A percentile compares a stretch with the other conserved stretches of the same genome.
Conservation (phyloP, 2,113 vertebrate species). For the Megaceryle maxima region DNA sequence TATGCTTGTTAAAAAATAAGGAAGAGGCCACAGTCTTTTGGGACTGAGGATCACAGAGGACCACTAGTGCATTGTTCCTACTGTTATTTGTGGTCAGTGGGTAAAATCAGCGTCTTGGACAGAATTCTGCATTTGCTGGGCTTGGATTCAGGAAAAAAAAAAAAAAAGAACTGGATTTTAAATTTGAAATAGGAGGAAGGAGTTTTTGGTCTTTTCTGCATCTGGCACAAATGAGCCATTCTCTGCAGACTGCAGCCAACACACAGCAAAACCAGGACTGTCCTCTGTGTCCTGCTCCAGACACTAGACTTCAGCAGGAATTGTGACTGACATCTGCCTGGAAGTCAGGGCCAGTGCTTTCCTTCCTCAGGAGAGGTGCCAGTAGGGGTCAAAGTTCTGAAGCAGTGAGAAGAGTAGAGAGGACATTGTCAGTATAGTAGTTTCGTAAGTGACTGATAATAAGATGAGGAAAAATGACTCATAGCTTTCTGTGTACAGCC, state of each 20-base stretch:
- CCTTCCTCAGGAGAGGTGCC: neutral
- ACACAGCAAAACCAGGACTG: neutral
- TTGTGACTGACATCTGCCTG: neutral
- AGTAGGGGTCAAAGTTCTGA: neutral
- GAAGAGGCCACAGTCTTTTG: neutral
- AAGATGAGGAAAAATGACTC: neutral
- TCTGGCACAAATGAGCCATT: neutral
- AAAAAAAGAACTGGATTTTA: neutral
- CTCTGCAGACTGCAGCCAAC: neutral
- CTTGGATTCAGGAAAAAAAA: neutral
- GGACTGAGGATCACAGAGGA: neutral
- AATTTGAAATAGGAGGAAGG: neutral
- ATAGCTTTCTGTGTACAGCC: neutral
- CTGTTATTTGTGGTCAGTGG: neutral
- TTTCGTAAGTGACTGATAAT: neutral
- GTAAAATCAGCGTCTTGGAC: neutral
- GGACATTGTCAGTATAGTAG: neutral
- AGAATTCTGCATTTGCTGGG: neutral
- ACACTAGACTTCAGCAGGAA: neutral
- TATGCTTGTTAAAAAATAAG: neutral
- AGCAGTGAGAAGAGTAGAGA: neutral
- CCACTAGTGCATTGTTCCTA: neutral
- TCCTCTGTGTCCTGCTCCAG: neutral
- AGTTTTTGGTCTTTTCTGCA: neutral
- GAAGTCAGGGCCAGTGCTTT: neutral